These are phyloP conservation scores for Chrysoperla carnea DNA, from an alignment of 1,140 invertebrate genomes.

Conservation along the genomic window DNA sequence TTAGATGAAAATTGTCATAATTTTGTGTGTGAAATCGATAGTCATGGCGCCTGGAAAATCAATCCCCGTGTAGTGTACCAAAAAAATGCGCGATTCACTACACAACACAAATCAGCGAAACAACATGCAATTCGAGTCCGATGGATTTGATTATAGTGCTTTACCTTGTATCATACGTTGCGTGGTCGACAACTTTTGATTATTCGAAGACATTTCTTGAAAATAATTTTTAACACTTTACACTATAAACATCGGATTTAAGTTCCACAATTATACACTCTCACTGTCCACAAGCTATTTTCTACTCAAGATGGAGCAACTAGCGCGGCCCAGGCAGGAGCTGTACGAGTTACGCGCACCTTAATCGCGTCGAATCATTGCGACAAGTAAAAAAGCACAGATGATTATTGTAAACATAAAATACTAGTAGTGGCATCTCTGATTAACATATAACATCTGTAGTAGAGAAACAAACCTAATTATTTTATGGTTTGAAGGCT, in stretches of 20 bases:
- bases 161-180: slow-evolving; percentile 27
- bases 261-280: slow-evolving; percentile 18
- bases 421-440: too few relatives aligned
- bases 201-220: slow-evolving; percentile 25
- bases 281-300: slow-evolving; percentile 23
- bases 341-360: slow-evolving; percentile 15
- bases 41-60: slow-evolving; percentile 27
- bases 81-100: slow-evolving; percentile 15
- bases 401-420: too few relatives aligned
- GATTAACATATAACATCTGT: too few relatives aligned
- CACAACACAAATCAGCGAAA: slow-evolving; percentile 1
- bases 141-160: not conserved
- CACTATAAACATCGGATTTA: slow-evolving; percentile 25
- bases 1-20: slow-evolving; percentile 7
- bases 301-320: slow-evolving; percentile 26
- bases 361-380: slow-evolving; percentile 17
- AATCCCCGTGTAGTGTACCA: slow-evolving; percentile 13
- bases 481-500: too few relatives aligned
- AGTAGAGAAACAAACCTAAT: too few relatives aligned
- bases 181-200: slow-evolving; percentile 24
- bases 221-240: slow-evolving; percentile 21
- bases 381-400: not conserved
- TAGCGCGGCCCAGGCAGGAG: slow-evolving; percentile 21
- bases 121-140: not conserved
- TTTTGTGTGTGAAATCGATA: slow-evolving; percentile 21